Evolutionary conservation across 2,888 invertebrate species (phyloP).

Genomic region (Drosophila mimica): DNA sequence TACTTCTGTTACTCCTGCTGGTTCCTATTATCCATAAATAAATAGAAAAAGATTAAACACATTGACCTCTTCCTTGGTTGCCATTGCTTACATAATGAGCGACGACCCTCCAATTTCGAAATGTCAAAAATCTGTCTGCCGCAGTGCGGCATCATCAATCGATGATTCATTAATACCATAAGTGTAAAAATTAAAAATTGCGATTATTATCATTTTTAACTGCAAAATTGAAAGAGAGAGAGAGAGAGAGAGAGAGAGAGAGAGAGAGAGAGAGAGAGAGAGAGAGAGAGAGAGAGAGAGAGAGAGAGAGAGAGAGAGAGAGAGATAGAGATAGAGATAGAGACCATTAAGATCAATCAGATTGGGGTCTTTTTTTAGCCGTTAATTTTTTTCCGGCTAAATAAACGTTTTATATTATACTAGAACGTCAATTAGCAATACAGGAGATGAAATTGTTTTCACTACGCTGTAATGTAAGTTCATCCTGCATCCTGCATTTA

Average conservation of each 20-base stretch:
- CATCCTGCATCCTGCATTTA: no score
- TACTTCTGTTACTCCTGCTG: slow-evolving; percentile 41
- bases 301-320: background rate
- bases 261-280: background rate
- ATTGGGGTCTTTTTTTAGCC: background rate
- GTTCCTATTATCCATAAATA: slow-evolving; percentile 61
- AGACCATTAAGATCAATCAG: background rate
- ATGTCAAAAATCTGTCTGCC: slow-evolving; percentile 60
- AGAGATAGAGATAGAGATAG: rapidly evolving
- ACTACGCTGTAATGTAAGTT: background rate
- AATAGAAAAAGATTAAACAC: slow-evolving; percentile 51
- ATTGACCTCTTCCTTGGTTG: slow-evolving; percentile 59
- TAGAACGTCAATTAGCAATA: no score
- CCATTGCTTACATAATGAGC: slow-evolving; percentile 65
- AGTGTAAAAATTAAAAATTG: background rate
- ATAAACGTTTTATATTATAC: no score
- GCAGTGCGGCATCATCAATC: slow-evolving; percentile 4
- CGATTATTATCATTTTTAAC: background rate
- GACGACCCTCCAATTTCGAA: slow-evolving; percentile 31
- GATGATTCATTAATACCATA: background rate
- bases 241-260: rapidly evolving
- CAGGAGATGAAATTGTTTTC: no score
- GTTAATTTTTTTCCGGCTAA: no score
- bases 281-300: no score
- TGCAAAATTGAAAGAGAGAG: background rate